phyloP scores from a whole-genome alignment of 2,113 vertebrate genomes.

The Apteryx owenii region DNA sequence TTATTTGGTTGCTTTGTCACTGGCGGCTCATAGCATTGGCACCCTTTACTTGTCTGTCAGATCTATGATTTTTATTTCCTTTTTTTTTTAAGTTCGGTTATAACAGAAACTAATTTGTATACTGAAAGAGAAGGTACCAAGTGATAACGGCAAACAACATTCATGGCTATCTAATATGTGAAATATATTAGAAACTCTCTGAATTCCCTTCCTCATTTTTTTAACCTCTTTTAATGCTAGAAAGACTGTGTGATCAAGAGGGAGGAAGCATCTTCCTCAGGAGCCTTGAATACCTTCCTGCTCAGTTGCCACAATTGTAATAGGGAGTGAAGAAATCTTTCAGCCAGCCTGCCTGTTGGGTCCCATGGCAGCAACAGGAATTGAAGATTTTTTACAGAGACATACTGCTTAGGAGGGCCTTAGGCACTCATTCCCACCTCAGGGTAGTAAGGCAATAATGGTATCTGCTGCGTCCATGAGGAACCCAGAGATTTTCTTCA shows the following conservation, averaged over 20 bases:
- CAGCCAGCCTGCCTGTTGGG: neutral
- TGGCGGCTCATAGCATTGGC: neutral
- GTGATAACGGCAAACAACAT: neutral
- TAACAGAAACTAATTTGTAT: neutral
- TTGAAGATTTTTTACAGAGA: neutral
- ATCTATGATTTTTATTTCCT: neutral
- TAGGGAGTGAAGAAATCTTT: neutral
- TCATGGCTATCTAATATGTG: neutral
- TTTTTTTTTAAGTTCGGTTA: neutral
- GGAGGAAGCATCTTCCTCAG: neutral
- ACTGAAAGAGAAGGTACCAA: neutral
- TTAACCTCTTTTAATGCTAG: neutral
- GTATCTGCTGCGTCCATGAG: neutral
- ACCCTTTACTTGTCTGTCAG: neutral
- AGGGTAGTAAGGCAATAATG: neutral
- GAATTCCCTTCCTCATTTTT: neutral
- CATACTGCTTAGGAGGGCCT: neutral
- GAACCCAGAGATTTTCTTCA: neutral
- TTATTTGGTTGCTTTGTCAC: neutral
- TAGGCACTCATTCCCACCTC: neutral
- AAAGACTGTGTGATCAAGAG: neutral
- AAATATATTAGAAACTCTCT: neutral
- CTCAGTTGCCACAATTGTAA: neutral
- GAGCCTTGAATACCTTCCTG: neutral
- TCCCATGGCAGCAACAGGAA: neutral